A percentile compares a stretch with the other conserved stretches of the same genome.
These are phyloP conservation scores for Beroe ovata DNA, from an alignment of 37 sponge, comb jelly and placozoan species.

Conservation along the genomic window DNA sequence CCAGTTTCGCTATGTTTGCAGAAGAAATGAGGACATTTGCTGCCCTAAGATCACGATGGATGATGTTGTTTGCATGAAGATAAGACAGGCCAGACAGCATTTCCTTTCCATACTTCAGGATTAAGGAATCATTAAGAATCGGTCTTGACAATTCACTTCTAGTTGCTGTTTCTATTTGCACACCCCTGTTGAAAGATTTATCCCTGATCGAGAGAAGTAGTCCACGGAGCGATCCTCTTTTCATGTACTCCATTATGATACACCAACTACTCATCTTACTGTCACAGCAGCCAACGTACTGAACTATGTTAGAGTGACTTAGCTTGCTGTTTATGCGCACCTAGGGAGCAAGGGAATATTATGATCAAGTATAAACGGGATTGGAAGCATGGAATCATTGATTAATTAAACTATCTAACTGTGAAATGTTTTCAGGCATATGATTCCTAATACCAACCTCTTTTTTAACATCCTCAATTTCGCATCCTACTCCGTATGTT, in stretches of 20 bases:
- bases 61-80: constrained; percentile 3
- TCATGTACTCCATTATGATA: constrained; percentile 24
- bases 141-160: not conserved
- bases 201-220: not conserved
- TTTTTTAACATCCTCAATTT: constrained; percentile 1
- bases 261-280: constrained; percentile 4
- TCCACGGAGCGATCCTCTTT: not conserved
- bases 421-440: too few relatives aligned
- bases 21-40: constrained; percentile 15
- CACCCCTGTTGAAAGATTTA: too few relatives aligned
- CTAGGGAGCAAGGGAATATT: too few relatives aligned
- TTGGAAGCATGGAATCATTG: too few relatives aligned
- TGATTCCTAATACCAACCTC: constrained; percentile 17
- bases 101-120: not conserved
- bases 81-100: constrained; percentile 3
- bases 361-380: too few relatives aligned
- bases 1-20: not conserved
- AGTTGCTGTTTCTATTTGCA: too few relatives aligned
- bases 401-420: too few relatives aligned
- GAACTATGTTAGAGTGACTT: constrained; percentile 43
- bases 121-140: not conserved
- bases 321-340: constrained; percentile 10
- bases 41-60: constrained; percentile 1
- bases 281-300: constrained; percentile 11
- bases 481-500: not conserved